phyloP scores from a whole-genome alignment of 2,113 vertebrate genomes.

The Polypterus senegalus region DNA sequence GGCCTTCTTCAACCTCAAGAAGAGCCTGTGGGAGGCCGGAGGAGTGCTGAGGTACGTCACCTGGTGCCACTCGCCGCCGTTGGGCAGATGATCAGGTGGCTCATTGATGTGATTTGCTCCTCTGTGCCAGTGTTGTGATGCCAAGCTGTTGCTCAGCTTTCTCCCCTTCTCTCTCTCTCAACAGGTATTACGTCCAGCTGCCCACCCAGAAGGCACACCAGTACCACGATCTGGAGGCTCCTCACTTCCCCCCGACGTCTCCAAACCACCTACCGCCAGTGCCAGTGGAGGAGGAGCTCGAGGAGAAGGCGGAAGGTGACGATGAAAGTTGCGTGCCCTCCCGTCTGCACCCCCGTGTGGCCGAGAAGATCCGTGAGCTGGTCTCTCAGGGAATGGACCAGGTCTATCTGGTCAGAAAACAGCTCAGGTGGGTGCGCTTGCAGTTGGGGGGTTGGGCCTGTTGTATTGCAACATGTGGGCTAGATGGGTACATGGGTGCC shows the following conservation, averaged over 20 bases:
- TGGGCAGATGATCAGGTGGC: no score
- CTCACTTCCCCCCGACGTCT: slow-evolving; percentile 44
- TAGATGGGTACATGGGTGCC: no score
- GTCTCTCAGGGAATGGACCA: slow-evolving; percentile 62
- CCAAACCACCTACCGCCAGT: slow-evolving; percentile 37
- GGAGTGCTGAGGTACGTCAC: slow-evolving; percentile 57
- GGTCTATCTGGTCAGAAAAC: slow-evolving; percentile 71
- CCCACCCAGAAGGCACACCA: slow-evolving; percentile 72
- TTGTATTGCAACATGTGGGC: no score
- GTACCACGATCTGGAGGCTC: slow-evolving; percentile 58
- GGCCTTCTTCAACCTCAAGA: slow-evolving; percentile 67
- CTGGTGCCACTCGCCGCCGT: no score
- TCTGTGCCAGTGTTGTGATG: not conserved
- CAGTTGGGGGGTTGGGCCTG: no score
- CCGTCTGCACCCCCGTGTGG: slow-evolving; percentile 67
- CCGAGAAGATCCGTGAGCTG: slow-evolving; percentile 64
- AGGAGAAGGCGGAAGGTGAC: slow-evolving; percentile 40
- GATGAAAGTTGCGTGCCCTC: slow-evolving; percentile 51
- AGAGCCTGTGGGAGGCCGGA: slow-evolving; percentile 57
- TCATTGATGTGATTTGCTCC: not conserved
- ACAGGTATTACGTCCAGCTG: slow-evolving; percentile 71
- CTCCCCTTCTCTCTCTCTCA: slow-evolving; percentile 13
- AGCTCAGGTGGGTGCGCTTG: slow-evolving; percentile 52
- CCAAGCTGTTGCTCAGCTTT: not conserved
- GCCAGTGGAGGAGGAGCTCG: slow-evolving; percentile 50